These are phyloP conservation scores for Scylla paramamosain DNA, from an alignment of 1,140 invertebrate species.

Conservation along the genomic window DNA sequence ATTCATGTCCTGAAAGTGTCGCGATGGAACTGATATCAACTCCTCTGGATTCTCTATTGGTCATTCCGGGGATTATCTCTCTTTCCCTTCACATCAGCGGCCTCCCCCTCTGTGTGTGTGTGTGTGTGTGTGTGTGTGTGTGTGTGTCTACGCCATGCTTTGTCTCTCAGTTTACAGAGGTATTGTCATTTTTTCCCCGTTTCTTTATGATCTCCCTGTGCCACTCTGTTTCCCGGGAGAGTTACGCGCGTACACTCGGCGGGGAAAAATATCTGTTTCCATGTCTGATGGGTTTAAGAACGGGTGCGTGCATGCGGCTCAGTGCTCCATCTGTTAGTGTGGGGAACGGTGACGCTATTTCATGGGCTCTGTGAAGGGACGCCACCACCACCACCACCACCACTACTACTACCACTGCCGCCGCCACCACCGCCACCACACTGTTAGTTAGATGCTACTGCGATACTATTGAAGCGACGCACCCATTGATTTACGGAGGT, in stretches of 20 bases:
- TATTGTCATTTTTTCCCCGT: not conserved
- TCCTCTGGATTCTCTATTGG: not conserved
- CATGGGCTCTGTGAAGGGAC: not conserved
- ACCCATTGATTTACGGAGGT: too few species aligned
- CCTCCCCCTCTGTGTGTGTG: not conserved
- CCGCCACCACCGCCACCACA: too few species aligned
- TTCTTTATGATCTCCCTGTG: constrained; percentile 1
- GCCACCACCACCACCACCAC: too few species aligned
- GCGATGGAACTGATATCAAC: constrained; percentile 8
- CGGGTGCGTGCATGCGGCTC: not conserved
- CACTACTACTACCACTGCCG: too few species aligned
- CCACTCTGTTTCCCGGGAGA: constrained; percentile 10
- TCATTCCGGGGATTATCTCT: constrained; percentile 41
- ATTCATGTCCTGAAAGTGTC: constrained; percentile 14
- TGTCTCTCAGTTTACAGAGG: constrained; percentile 21
- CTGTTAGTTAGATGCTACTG: too few species aligned
- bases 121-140: constrained; percentile 33
- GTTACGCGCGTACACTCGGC: not conserved
- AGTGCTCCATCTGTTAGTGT: not conserved
- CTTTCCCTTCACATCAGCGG: not conserved
- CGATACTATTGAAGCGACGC: too few species aligned
- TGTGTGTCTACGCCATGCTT: not conserved
- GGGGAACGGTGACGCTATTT: not conserved
- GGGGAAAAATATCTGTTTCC: constrained; percentile 22
- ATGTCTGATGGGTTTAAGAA: constrained; percentile 12